These are phyloP conservation scores for Leucozona laternaria DNA, from an alignment of 2,888 invertebrate genomes.

Conservation along the genomic window DNA sequence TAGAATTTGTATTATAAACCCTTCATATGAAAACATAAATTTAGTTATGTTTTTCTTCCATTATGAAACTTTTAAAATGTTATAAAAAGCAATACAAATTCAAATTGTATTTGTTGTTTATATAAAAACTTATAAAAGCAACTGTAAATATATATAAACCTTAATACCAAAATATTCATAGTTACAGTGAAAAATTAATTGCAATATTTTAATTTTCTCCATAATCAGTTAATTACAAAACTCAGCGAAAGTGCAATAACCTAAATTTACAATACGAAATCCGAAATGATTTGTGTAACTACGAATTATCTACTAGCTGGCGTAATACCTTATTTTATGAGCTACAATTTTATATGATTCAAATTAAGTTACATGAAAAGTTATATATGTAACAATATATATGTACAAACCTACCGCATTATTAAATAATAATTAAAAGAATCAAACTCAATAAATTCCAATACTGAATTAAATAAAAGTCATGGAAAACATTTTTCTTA, in stretches of 20 bases:
- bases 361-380: background rate
- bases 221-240: background rate
- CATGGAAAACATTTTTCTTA: slow-evolving; percentile 17
- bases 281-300: background rate
- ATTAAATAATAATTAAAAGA: slow-evolving; percentile 14
- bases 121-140: too few relatives aligned
- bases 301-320: background rate
- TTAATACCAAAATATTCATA: too few relatives aligned
- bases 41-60: too few relatives aligned
- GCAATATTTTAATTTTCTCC: too few relatives aligned
- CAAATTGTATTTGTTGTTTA: too few relatives aligned
- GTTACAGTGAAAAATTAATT: too few relatives aligned
- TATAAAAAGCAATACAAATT: too few relatives aligned
- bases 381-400: background rate
- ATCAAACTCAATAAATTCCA: background rate
- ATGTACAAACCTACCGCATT: background rate
- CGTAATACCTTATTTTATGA: slow-evolving; percentile 1
- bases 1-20: too few relatives aligned
- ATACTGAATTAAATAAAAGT: slow-evolving; percentile 4
- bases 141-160: too few relatives aligned
- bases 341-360: background rate
- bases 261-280: background rate
- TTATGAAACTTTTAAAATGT: too few relatives aligned
- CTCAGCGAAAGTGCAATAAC: slow-evolving; percentile 8
- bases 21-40: too few relatives aligned